phyloP scores from a whole-genome alignment of 2,797 vertebrate species.

The Pristis pectinata region DNA sequence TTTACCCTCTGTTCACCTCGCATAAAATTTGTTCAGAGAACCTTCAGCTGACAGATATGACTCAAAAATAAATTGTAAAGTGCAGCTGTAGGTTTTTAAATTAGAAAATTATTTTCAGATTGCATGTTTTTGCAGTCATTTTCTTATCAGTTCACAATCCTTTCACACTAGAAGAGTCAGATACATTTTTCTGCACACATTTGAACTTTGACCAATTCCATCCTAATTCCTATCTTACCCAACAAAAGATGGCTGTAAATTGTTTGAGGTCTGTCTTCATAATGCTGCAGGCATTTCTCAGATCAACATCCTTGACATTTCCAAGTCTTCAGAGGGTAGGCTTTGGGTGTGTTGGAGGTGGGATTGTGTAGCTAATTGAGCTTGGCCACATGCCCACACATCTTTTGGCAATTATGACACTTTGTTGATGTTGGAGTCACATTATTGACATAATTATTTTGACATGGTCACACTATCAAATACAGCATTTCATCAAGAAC shows the following conservation, averaged over 20 bases:
- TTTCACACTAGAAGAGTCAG: neutral
- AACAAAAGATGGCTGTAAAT: neutral
- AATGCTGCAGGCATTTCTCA: neutral
- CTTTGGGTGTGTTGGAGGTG: neutral
- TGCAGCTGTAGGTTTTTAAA: neutral
- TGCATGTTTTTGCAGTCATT: neutral
- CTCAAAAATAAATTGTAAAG: neutral
- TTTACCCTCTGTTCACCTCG: neutral
- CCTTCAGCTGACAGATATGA: neutral
- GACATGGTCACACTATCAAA: neutral
- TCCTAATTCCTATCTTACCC: neutral
- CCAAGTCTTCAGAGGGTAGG: neutral
- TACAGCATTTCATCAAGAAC: neutral
- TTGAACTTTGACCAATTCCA: neutral
- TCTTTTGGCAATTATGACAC: neutral
- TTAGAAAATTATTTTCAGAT: neutral
- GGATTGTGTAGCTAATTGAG: neutral
- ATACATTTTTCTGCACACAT: neutral
- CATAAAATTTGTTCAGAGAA: neutral
- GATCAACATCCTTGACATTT: neutral
- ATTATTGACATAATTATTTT: neutral
- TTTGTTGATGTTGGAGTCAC: neutral
- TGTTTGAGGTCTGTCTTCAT: neutral
- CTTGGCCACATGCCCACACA: neutral
- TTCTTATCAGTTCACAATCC: neutral